Conservation (phyloP, 2,888 invertebrate genomes). For the Rugalucina vietnamica region DNA sequence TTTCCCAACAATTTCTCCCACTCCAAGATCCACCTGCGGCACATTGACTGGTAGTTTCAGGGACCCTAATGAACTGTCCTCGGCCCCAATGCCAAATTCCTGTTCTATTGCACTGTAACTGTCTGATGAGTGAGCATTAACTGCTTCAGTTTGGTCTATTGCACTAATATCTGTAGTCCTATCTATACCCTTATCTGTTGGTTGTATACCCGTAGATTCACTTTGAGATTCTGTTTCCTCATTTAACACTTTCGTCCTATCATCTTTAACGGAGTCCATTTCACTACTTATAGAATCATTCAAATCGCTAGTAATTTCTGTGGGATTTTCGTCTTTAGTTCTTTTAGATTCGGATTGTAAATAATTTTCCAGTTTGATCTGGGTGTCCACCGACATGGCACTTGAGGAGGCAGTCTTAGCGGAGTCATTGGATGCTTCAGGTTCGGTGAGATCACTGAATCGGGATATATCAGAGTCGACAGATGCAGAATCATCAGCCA, state of each 20-base stretch:
- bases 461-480: conserved; percentile 47
- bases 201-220: not conserved
- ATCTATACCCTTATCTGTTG: not conserved
- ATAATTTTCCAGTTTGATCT: not conserved
- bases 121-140: too few relatives aligned
- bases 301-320: not conserved
- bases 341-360: not conserved
- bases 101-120: not conserved
- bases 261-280: not conserved
- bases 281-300: not conserved
- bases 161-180: not conserved
- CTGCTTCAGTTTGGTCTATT: not conserved
- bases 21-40: conserved; percentile 75
- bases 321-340: not conserved
- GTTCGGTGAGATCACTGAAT: conserved; percentile 34
- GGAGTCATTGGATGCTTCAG: conserved; percentile 15
- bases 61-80: not conserved
- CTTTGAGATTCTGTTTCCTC: not conserved
- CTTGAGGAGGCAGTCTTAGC: not conserved
- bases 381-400: not conserved
- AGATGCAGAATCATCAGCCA: conserved; percentile 39
- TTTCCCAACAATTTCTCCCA: conserved; percentile 85
- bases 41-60: not conserved
- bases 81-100: not conserved
- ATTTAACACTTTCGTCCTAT: not conserved